Conservation (phyloP, 2,113 vertebrate genomes). For the Serilophus lunatus region DNA sequence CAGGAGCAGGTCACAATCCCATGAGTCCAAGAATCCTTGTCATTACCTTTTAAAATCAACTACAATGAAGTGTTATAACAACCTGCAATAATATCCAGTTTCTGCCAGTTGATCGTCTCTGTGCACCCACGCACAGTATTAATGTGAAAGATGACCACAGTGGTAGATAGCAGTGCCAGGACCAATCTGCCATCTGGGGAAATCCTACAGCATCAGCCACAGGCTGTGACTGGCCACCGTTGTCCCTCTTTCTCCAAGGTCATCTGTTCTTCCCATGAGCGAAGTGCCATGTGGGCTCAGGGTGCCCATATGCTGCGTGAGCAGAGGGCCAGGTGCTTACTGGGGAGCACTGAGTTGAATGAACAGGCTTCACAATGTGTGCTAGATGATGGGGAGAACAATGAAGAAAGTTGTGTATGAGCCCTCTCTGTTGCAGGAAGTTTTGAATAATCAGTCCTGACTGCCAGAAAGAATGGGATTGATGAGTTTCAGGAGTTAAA, state of each 20-base stretch:
- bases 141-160: rapidly evolving
- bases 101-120: not conserved
- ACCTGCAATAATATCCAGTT: not conserved
- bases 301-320: rapidly evolving
- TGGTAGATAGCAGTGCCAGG: not conserved
- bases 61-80: rapidly evolving
- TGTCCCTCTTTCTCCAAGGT: not conserved
- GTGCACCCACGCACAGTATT: too few species aligned
- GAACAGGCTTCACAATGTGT: not conserved
- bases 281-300: rapidly evolving
- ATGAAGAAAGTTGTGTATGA: rapidly evolving
- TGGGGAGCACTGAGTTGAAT: not conserved
- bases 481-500: not conserved
- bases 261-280: not conserved
- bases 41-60: not conserved
- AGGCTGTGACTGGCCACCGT: rapidly evolving
- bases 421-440: not conserved
- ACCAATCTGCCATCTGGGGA: not conserved
- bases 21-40: not conserved
- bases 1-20: not conserved
- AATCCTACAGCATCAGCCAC: not conserved
- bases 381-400: not conserved
- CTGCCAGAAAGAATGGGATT: not conserved
- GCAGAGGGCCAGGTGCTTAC: not conserved
- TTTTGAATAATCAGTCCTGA: not conserved